Base-by-base conservation (phyloP, 2,797 vertebrate species). In the Pseudochirops cupreus region DNA sequence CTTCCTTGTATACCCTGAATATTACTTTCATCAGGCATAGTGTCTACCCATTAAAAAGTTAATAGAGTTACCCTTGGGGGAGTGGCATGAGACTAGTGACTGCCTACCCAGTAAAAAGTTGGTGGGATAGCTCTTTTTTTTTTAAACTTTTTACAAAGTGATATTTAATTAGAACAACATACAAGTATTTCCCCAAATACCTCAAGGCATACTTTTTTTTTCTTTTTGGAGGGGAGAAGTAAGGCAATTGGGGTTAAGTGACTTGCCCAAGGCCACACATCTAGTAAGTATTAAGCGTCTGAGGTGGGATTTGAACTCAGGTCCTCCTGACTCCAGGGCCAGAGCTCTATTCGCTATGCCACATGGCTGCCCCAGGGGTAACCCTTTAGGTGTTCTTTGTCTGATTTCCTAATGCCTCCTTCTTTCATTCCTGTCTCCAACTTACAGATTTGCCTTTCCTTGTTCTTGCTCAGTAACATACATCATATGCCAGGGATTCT, bases 1-100 rank as follows among this genome's bases (percentile, higher is more conserved):
- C 18, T 12, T 1, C 50, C 6, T 0, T 1, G 11, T 5, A 67
- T n/a, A 50, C 9, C 2, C 7, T 14, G 6, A 74, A 74, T 39
- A 74, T 21, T 74, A 74, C 67, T 39, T 74, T 74, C 1, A 74
- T 39, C 16, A 74, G 6, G 16, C 18, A 39, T 74, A 21, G 14
- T n/a, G 5, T 39, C 33, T 9, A 39, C 18, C n/a, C 26, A 74
- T 74, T 74, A 74, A 39, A 74, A 74, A 21, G 16, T 74, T 74
- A 21, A 21, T 74, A 74, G 18, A 12, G 59, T 62, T 31, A 74
- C n/a, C n/a, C 16, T 74, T 74, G 21, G 5, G 16, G n/a, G n/a
- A n/a, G 4, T 13, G 16, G 50, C 0, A 0, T 10, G 90, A 59
- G 56, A 21, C 18, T 56, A 21, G 21, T 55, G 93, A 5, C 13